A percentile compares a stretch with the other conserved stretches of the same genome.
These are phyloP conservation scores for Meteorus colon DNA, from an alignment of 2,888 invertebrate genomes.

Conservation along the genomic window DNA sequence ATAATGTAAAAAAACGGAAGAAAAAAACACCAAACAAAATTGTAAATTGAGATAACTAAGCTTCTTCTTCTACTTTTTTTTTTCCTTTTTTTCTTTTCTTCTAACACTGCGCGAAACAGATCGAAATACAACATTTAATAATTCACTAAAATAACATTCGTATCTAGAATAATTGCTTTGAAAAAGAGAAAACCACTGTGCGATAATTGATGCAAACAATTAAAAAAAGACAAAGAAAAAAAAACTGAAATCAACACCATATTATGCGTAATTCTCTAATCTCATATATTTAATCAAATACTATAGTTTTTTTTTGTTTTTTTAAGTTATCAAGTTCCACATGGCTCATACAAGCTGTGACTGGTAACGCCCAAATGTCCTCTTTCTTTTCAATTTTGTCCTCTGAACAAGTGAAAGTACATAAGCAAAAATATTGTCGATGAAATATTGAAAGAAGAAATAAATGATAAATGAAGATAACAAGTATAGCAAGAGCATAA, in stretches of 20 bases:
- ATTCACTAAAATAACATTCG: constrained; percentile 9
- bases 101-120: constrained; percentile 21
- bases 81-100: background rate
- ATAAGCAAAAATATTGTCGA: constrained; percentile 14
- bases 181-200: constrained; percentile 6
- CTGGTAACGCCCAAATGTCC: background rate
- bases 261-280: constrained; percentile 57
- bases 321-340: constrained; percentile 2
- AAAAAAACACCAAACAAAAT: background rate
- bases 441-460: background rate
- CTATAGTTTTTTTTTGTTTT: constrained; percentile 38
- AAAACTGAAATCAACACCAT: constrained; percentile 43
- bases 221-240: background rate
- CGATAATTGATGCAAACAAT: constrained; percentile 4
- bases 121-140: background rate
- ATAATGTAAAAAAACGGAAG: background rate
- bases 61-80: background rate
- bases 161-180: background rate
- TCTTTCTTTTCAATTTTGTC: constrained; percentile 15
- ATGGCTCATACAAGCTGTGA: background rate
- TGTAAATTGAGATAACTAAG: background rate
- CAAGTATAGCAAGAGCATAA: background rate
- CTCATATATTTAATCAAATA: constrained; percentile 52
- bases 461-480: background rate
- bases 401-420: constrained; percentile 41